Evolutionary conservation across 2,797 vertebrate species (phyloP).

Genomic region (Furcifer pardalis): DNA sequence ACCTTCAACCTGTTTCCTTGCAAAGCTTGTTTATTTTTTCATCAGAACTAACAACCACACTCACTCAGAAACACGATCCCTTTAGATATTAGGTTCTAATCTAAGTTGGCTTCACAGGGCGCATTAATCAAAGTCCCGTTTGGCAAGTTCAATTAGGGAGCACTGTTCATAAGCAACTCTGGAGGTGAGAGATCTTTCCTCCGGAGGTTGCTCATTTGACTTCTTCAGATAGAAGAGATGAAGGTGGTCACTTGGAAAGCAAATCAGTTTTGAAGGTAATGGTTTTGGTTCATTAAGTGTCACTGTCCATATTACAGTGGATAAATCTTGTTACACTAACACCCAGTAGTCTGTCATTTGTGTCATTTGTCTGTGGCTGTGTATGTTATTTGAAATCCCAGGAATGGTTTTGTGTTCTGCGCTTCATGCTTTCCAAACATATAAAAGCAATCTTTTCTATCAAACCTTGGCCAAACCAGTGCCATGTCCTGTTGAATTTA

Average conservation of each 20-base stretch:
- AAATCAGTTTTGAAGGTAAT: not conserved
- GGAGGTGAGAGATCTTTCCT: not conserved
- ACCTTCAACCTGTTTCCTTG: no score
- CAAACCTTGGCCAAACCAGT: not conserved
- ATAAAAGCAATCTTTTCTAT: no score
- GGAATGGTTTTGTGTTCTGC: no score
- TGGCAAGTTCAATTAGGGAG: constrained; percentile 6
- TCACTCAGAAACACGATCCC: not conserved
- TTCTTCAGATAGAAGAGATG: not conserved
- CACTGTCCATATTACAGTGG: accelerated
- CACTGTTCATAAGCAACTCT: not conserved
- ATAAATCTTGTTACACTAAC: not conserved
- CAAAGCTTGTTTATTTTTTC: not conserved
- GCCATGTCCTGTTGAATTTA: not conserved
- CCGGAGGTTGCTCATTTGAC: constrained; percentile 6
- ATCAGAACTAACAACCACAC: not conserved
- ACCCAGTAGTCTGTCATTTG: no score
- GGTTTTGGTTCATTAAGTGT: not conserved
- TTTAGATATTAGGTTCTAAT: not conserved
- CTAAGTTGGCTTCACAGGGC: not conserved
- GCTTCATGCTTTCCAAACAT: not conserved
- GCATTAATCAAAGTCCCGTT: constrained; percentile 23
- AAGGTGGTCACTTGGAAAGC: not conserved
- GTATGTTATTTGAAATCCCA: no score
- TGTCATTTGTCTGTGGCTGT: not conserved